Base-by-base conservation (phyloP, 2,113 vertebrate species). In the Microtus richardsoni region DNA sequence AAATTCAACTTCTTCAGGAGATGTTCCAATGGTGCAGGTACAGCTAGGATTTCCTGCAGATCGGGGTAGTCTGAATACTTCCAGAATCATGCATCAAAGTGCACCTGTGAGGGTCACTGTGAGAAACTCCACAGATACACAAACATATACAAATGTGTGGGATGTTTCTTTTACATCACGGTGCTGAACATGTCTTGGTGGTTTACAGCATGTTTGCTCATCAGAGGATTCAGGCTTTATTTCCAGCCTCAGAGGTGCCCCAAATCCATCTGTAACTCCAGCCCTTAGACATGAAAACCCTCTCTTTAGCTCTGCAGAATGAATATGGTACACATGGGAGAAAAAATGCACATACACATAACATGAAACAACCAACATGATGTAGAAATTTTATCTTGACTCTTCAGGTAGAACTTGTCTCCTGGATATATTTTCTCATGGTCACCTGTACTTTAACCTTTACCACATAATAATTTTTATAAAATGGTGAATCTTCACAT, bases 51-150 rank as follows among this genome's bases (percentile, higher is more conserved):
- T 47, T 47, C 47, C 47, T 47, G 47, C 7, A 47, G 47, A 47
- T 1, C 0, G 47, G 47, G 9, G 8, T 47, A 47, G 47, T 47
- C 28, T 10, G 17, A 78, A 49, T 16, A 78, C 7, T 4, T 2
- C 1, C 91, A 79, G n/a, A 82, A 47, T 66, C 54, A 16, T 26
- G 30, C 33, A 7, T 47, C 24, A 52, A 71, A 62, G 1, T 8
- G 36, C 28, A 49, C 75, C 2, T 0, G 16, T 30, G 14, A 21
- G 5, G 8, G 9, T n/a, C 58, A 44, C 5, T 41, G 39, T 33
- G 49, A 77, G 71, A 58, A 17, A 86, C 1, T 3, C n/a, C 13
- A 1, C 0, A 4, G 49, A 24, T 11, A 16, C 4, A 30, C 0
- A 0, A 77, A 47, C 7, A 4, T 6, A 17, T 62, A 70, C 71